phyloP scores from a whole-genome alignment of 2,797 vertebrate genomes.

The Oryzias sinensis region DNA sequence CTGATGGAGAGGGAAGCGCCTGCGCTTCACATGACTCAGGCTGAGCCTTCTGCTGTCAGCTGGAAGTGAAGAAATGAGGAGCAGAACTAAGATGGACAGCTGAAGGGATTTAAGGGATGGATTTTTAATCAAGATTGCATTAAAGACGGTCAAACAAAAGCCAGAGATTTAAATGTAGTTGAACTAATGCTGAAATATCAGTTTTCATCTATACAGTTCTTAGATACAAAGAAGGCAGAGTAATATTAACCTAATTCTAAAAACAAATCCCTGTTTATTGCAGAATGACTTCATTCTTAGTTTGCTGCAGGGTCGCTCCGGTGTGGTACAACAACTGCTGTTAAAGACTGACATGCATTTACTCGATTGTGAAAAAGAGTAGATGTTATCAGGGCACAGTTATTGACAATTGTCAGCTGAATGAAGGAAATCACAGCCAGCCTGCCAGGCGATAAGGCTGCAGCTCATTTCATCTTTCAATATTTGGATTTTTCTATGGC shows the following conservation, averaged over 20 bases:
- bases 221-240: background rate
- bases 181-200: background rate
- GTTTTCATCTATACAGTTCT: background rate
- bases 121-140: constrained; percentile 48
- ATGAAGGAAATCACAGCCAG: background rate
- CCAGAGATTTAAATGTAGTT: background rate
- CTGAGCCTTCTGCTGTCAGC: background rate
- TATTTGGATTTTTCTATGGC: background rate
- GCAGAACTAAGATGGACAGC: constrained; percentile 24
- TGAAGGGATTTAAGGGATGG: constrained; percentile 36
- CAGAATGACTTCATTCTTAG: too few species aligned
- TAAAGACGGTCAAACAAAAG: constrained; percentile 7
- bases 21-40: constrained; percentile 26
- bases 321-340: too few species aligned
- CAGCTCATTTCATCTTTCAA: background rate
- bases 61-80: constrained; percentile 25
- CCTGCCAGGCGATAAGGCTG: background rate
- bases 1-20: background rate
- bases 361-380: too few species aligned
- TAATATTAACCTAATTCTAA: too few species aligned
- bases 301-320: too few species aligned
- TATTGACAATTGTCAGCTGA: background rate
- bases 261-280: too few species aligned
- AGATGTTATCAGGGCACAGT: too few species aligned
- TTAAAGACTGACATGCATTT: too few species aligned